These are phyloP conservation scores for Drosophila equinoxialis DNA, from an alignment of 1,140 invertebrate genomes.

Conservation along the genomic window DNA sequence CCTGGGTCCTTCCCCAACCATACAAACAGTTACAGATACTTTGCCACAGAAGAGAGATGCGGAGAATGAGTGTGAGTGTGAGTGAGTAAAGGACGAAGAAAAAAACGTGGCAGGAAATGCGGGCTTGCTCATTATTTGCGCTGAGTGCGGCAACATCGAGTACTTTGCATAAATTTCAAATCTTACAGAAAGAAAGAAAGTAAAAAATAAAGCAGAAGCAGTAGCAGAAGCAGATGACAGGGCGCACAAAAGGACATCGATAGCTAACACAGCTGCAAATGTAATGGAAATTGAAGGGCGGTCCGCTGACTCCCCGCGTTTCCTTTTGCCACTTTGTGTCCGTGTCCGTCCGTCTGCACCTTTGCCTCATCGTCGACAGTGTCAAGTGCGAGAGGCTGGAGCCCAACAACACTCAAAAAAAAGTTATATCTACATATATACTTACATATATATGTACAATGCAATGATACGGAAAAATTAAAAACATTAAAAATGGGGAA, in stretches of 20 bases:
- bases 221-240: slow-evolving; percentile 67
- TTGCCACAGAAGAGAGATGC: slow-evolving; percentile 27
- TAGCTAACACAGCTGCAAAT: slow-evolving; percentile 71
- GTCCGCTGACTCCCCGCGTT: slow-evolving; percentile 21
- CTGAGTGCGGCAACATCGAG: slow-evolving; percentile 72
- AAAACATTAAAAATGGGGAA: slow-evolving; percentile 62
- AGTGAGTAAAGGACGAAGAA: slow-evolving; percentile 17
- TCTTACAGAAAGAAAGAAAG: slow-evolving; percentile 51
- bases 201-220: slow-evolving; percentile 18
- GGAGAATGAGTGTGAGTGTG: neutral
- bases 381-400: slow-evolving; percentile 63
- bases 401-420: slow-evolving; percentile 38
- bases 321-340: slow-evolving; percentile 18
- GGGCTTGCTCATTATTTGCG: slow-evolving; percentile 80
- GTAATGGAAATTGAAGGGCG: slow-evolving; percentile 79
- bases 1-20: neutral
- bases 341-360: slow-evolving; percentile 30
- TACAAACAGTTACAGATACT: slow-evolving; percentile 52
- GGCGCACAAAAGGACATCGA: slow-evolving; percentile 78
- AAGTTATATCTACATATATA: neutral
- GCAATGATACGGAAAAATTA: slow-evolving; percentile 82
- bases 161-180: slow-evolving; percentile 81
- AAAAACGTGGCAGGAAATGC: slow-evolving; percentile 80
- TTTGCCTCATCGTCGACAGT: slow-evolving; percentile 49
- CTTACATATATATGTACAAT: slow-evolving; percentile 35